Conservation (phyloP, 2,888 invertebrate species). For the Mesoligia furuncula region DNA sequence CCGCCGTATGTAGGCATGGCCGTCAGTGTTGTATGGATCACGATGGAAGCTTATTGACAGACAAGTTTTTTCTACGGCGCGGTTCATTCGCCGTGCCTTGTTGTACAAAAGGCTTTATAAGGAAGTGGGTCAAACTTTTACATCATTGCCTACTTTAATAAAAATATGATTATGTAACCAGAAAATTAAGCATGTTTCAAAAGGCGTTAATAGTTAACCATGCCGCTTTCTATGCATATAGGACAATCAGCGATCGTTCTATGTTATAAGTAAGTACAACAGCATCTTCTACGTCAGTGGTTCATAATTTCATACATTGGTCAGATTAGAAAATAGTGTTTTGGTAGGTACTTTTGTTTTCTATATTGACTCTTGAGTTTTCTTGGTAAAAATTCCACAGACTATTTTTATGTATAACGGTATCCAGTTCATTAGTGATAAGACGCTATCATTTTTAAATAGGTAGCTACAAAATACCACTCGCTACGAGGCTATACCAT, state of each 20-base stretch:
- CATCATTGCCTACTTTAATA: not conserved
- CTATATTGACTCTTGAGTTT: not conserved
- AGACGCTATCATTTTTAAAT: not conserved
- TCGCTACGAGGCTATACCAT: not conserved
- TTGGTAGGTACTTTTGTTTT: not conserved
- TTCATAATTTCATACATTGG: not conserved
- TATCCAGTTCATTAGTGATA: not conserved
- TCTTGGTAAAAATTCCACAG: not conserved
- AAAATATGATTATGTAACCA: not conserved
- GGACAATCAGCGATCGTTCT: not conserved
- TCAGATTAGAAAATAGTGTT: not conserved
- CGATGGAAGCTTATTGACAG: too few species aligned
- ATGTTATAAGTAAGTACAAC: not conserved
- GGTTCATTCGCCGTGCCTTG: too few species aligned
- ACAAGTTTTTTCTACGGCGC: too few species aligned
- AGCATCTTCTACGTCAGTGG: too few species aligned
- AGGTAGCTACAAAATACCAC: not conserved
- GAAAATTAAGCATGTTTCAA: not conserved
- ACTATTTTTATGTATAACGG: not conserved
- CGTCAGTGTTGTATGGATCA: too few species aligned
- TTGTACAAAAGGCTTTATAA: too few species aligned
- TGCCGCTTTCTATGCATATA: not conserved
- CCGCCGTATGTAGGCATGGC: too few species aligned
- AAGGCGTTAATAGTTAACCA: not conserved
- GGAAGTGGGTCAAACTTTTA: not conserved